phyloP scores from a whole-genome alignment of 2,888 invertebrate genomes.

The Calliscelio sp. region DNA sequence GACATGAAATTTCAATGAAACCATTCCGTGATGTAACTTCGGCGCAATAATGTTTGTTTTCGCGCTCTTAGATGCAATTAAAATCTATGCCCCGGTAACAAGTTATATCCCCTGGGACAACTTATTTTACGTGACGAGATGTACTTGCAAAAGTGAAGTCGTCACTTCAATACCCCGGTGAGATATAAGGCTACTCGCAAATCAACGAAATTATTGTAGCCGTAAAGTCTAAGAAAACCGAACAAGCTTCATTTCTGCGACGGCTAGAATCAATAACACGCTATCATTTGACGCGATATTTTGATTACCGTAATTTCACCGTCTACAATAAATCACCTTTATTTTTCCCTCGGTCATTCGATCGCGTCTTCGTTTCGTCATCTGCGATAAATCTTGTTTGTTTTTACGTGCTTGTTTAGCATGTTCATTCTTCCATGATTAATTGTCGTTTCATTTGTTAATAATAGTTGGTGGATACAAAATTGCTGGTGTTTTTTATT shows the following conservation, averaged over 20 bases:
- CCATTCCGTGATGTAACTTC: constrained; percentile 35
- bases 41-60: constrained; percentile 57
- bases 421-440: too few species aligned
- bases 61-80: constrained; percentile 57
- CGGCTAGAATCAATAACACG: constrained; percentile 8
- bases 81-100: constrained; percentile 60
- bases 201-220: constrained; percentile 43
- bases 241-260: background rate
- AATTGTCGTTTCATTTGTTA: too few species aligned
- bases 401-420: too few species aligned
- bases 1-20: constrained; percentile 58
- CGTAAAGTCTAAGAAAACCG: constrained; percentile 31
- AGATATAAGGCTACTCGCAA: constrained; percentile 35
- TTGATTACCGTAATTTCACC: too few species aligned
- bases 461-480: too few species aligned
- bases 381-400: too few species aligned
- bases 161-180: constrained; percentile 58
- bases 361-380: too few species aligned
- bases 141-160: constrained; percentile 59
- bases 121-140: constrained; percentile 58
- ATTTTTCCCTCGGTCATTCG: too few species aligned
- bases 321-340: too few species aligned
- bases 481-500: too few species aligned
- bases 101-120: constrained; percentile 53
- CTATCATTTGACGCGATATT: too few species aligned